Conservation (phyloP, 2,888 invertebrate genomes). For the Coleophora deauratella region DNA sequence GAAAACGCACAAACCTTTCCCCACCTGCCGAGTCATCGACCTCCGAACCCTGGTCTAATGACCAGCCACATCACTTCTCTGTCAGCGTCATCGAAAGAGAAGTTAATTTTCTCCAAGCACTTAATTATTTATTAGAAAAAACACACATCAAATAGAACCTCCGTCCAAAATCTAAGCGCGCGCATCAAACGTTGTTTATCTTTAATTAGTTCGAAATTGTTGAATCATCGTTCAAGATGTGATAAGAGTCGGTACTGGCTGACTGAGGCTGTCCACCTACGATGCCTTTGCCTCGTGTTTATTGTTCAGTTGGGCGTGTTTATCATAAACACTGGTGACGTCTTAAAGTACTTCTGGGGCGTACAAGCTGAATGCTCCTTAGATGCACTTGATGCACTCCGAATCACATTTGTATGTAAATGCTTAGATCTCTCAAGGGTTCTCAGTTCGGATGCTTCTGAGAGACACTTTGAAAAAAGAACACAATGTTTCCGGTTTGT, state of each 20-base stretch:
- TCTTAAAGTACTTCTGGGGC: constrained; percentile 9
- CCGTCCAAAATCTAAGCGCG: constrained; percentile 14
- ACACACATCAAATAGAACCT: constrained; percentile 9
- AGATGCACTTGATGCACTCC: neutral
- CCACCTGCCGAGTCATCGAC: constrained; percentile 21
- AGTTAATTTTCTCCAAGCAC: constrained; percentile 59
- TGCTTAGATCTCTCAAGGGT: neutral
- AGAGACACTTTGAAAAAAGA: constrained; percentile 13
- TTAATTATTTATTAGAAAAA: constrained; percentile 49
- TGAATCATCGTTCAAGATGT: constrained; percentile 42
- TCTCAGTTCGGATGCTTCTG: constrained; percentile 7
- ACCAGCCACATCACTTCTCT: constrained; percentile 51
- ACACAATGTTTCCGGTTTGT: too few species aligned
- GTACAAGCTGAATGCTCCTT: neutral
- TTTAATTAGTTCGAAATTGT: constrained; percentile 55
- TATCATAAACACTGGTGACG: constrained; percentile 37
- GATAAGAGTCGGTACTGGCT: constrained; percentile 25
- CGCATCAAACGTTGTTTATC: constrained; percentile 53
- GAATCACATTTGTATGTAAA: neutral
- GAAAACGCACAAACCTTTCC: constrained; percentile 10
- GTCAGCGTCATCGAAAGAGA: constrained; percentile 50
- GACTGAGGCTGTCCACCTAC: constrained; percentile 17
- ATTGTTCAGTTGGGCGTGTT: constrained; percentile 26
- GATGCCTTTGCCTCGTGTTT: constrained; percentile 17
- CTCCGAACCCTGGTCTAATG: constrained; percentile 46